Base-by-base conservation (phyloP, 2,797 vertebrate genomes). In the Catostomus latipinnis region DNA sequence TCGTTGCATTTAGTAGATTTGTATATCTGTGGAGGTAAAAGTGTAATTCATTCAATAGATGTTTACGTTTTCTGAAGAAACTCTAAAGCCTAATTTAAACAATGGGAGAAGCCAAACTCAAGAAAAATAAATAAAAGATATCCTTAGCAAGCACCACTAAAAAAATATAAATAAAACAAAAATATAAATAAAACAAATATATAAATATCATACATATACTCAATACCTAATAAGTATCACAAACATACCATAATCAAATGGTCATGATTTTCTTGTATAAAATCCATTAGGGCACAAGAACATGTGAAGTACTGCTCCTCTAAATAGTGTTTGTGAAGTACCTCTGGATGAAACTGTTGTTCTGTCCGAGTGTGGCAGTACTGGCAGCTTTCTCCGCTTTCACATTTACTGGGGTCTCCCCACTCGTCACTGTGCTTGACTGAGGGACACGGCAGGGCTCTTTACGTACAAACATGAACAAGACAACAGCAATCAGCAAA, bases 1-100 rank as follows among this genome's bases (percentile, higher is more conserved):
- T 99, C 98, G 60, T 99, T 99, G 91, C 98, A 99, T 93, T 99
- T 99, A 73, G 96, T 98, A 85, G 98, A 99, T 88, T 98, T 98
- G 89, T 99, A 99, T 90, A 99, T 99, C 98, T 99, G 91, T 45
- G 70, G 67, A 76, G 6, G 52, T 34, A 56, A 74, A 75, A 11
- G 0, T 6, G 34, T 34, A 34, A 34, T 34, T 14, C 3, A 16
- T 46, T 43, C 12, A 58, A 1, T 53, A 48, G 34, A 50, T 46
- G 12, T 60, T 34, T 34, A 34, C 34, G 34, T 34, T 34, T 34
- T 34, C 34, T 34, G 34, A 34, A 34, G 34, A 34, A 34, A 34
- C 2, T 34, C 34, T 34, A 34, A 34, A 34, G 34, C 34, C 34
- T 34, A 34, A 34, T 4, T 34, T 34, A 34, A 34, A 34, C 34